These are phyloP conservation scores for Mus caroli DNA, from an alignment of 2,797 vertebrate genomes.

Conservation along the genomic window DNA sequence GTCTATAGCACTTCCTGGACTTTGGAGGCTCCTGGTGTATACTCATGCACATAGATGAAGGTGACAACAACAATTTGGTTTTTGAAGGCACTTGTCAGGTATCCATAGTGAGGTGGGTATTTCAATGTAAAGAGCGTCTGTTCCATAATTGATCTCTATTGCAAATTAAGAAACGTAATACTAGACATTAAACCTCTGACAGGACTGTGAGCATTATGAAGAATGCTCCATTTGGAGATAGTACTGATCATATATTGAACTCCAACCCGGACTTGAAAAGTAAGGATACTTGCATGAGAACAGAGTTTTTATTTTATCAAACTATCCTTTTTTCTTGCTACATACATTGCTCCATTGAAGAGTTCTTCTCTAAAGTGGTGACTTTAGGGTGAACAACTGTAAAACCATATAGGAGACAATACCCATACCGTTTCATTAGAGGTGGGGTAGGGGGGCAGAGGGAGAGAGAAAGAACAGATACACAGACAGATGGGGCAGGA, in stretches of 20 bases:
- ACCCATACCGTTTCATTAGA: too few species aligned
- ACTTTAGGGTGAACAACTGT: constrained; percentile 15
- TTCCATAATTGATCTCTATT: not conserved
- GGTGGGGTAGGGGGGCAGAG: too few species aligned
- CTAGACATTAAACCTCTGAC: constrained; percentile 46
- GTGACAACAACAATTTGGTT: constrained; percentile 56
- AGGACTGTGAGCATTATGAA: not conserved
- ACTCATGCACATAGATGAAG: not conserved
- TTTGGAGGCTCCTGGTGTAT: constrained; percentile 57
- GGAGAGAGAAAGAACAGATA: too few species aligned
- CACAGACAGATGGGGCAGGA: too few species aligned
- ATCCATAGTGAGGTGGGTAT: constrained; percentile 53
- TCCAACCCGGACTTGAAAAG: constrained; percentile 54
- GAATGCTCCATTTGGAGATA: constrained; percentile 43
- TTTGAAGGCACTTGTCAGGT: constrained; percentile 60
- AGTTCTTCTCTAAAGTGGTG: constrained; percentile 12
- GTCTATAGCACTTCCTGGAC: not conserved
- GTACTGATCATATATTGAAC: constrained; percentile 23
- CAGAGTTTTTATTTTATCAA: not conserved
- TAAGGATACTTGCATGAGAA: constrained; percentile 47
- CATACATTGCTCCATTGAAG: not conserved
- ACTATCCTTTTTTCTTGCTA: constrained; percentile 53
- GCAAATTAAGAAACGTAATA: constrained; percentile 58
- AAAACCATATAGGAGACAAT: not conserved
- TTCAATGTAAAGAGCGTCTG: constrained; percentile 63